phyloP scores from a whole-genome alignment of 1,140 invertebrate species.

The Brachionus asplanchnoidis region DNA sequence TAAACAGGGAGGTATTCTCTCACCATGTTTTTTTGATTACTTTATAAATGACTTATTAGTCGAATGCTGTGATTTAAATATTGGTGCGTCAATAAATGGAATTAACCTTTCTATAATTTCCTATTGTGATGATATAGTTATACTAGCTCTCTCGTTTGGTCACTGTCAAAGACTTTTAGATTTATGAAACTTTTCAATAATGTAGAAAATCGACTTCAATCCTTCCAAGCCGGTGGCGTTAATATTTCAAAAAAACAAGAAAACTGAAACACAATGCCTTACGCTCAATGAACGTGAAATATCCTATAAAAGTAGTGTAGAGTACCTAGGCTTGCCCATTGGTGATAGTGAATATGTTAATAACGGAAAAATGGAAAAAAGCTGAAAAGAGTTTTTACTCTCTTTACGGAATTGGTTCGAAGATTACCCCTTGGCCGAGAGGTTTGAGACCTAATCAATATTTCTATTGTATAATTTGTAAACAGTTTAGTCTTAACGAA shows the following conservation, averaged over 20 bases:
- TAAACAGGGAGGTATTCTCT: neutral
- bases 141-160: neutral
- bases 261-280: neutral
- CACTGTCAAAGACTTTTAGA: neutral
- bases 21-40: neutral
- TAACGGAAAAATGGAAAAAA: too few species aligned
- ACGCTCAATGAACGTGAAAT: neutral
- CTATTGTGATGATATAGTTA: neutral
- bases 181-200: neutral
- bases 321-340: neutral
- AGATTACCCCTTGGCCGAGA: too few species aligned
- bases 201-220: neutral
- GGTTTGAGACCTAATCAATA: too few species aligned
- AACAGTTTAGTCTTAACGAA: too few species aligned
- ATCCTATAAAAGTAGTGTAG: neutral
- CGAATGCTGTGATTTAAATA: neutral
- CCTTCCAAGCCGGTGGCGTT: neutral
- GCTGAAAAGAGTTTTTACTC: too few species aligned
- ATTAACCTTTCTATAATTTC: neutral
- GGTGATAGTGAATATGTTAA: too few species aligned
- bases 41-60: neutral
- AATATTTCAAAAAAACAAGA: neutral
- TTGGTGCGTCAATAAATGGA: neutral
- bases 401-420: too few species aligned
- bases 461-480: too few species aligned